Base-by-base conservation (phyloP, 2,113 vertebrate genomes). In the Kryptolebias marmoratus region DNA sequence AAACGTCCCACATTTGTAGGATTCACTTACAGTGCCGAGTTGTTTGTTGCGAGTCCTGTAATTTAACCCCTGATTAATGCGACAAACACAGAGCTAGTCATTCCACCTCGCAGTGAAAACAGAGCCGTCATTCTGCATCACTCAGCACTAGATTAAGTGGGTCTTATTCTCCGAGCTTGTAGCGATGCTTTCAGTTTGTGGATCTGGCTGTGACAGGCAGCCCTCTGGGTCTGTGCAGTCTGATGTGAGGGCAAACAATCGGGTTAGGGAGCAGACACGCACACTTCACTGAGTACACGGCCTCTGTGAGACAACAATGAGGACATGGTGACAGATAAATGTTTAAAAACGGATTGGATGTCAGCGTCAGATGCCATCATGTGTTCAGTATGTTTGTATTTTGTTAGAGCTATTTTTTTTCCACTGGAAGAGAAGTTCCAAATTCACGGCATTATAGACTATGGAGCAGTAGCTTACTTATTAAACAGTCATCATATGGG, bases 241-340 rank as follows among this genome's bases (percentile, higher is more conserved):
- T 89, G 83, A 90, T 79, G 73, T 0, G 45, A 82, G 86, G 79
- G 70, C 75, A 89, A 86, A 89, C 82, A 89, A 89, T 88, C 52
- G 28, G 50, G 77, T 83, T 89, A 88, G 77, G 77, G 77, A 88
- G 71, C 77, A 67, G n/a, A 36, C 77, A 83, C 47, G 39, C 83
- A 82, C 86, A 64, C 75, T 81, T 73, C 12, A 68, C 56, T 80
- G 61, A 78, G 66, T 68, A 68, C 14, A 61, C 75, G 59, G 65
- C 36, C 2, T 6, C 47, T 0, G 22, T 70, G 57, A 66, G 63
- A 48, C 3, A 59, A 71, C 80, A 76, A 73, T 60, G 55, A 78
- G 74, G 71, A 63, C 47, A 71, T 28, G 72, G 15, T 81, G 77
- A 87, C 73, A 81, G 82, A 86, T 36, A 48, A 18, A 58, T 47